Percentiles rank a stretch among this genome's conserved stretches.
These are phyloP conservation scores for Squalus acanthias DNA, from an alignment of 2,797 vertebrate genomes.

Conservation along the genomic window DNA sequence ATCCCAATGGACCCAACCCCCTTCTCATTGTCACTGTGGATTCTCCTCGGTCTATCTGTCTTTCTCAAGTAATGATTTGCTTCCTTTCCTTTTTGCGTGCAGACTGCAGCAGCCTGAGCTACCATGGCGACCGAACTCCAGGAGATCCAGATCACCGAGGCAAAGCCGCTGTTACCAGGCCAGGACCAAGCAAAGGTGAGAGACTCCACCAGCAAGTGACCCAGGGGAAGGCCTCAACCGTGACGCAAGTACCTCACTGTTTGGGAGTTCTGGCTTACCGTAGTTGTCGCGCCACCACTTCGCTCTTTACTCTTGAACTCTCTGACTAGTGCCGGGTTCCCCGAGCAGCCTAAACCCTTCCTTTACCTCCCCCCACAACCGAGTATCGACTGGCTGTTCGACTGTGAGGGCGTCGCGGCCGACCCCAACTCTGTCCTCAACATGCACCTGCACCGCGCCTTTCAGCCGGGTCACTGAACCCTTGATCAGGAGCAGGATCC, in stretches of 20 bases:
- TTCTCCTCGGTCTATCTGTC: no score
- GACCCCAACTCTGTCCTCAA: no score
- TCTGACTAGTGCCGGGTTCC: background rate
- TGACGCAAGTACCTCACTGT: background rate
- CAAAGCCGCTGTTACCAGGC: slow-evolving; percentile 74
- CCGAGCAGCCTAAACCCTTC: slow-evolving; percentile 22
- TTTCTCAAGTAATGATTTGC: background rate
- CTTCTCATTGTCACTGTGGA: no score
- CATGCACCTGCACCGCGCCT: no score
- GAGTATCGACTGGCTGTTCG: slow-evolving; percentile 38
- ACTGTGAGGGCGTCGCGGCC: no score
- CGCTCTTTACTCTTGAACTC: slow-evolving; percentile 40
- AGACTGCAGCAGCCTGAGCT: slow-evolving; percentile 41
- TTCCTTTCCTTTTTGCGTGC: background rate
- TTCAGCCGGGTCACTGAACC: no score
- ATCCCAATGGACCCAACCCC: no score
- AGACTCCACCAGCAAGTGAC: background rate
- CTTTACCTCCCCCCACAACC: slow-evolving; percentile 39
- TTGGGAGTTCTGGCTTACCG: no score
- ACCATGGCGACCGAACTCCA: slow-evolving; percentile 82
- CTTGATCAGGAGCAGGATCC: no score
- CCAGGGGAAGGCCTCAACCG: slow-evolving; percentile 43
- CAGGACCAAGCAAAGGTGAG: slow-evolving; percentile 65
- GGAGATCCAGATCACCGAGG: slow-evolving; percentile 82
- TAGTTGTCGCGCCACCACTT: slow-evolving; percentile 33